Percentiles rank a stretch among this genome's conserved stretches.
Evolutionary conservation across 53 echinoderm and acorn worm species (phyloP).

Genomic region (Paelopatides confundens): DNA sequence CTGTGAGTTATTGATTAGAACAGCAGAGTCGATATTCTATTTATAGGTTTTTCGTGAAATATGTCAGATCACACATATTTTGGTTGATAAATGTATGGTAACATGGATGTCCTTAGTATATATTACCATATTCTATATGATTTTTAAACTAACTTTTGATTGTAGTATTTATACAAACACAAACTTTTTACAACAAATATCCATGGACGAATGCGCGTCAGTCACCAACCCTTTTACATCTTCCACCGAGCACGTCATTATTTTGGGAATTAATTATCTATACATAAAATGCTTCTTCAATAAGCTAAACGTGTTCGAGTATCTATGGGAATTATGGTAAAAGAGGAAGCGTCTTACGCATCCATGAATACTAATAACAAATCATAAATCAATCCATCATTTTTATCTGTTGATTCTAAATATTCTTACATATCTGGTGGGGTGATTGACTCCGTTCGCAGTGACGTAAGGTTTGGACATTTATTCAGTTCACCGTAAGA

Average conservation of each 20-base stretch:
- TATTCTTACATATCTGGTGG: conserved; percentile 53
- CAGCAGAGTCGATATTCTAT: too few species aligned
- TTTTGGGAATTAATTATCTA: not conserved
- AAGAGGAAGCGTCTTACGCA: not conserved
- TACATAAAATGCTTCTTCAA: not conserved
- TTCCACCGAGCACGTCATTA: too few species aligned
- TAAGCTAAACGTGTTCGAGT: too few species aligned
- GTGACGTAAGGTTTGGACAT: conserved; percentile 54
- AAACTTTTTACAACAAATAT: not conserved
- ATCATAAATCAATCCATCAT: not conserved
- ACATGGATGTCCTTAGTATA: too few species aligned
- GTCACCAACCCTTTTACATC: not conserved
- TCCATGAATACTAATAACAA: not conserved
- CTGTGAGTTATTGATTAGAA: too few species aligned
- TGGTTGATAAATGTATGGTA: too few species aligned
- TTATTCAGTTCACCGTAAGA: conserved; percentile 47
- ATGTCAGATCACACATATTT: too few species aligned
- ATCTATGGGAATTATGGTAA: too few species aligned
- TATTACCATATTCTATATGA: too few species aligned
- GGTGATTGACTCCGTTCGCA: conserved; percentile 18
- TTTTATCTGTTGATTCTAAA: not conserved
- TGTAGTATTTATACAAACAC: too few species aligned
- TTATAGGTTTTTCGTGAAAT: too few species aligned
- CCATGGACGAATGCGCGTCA: not conserved
- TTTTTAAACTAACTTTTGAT: too few species aligned